These are phyloP conservation scores for Fabriciana adippe DNA, from an alignment of 2,888 invertebrate species.

Conservation along the genomic window DNA sequence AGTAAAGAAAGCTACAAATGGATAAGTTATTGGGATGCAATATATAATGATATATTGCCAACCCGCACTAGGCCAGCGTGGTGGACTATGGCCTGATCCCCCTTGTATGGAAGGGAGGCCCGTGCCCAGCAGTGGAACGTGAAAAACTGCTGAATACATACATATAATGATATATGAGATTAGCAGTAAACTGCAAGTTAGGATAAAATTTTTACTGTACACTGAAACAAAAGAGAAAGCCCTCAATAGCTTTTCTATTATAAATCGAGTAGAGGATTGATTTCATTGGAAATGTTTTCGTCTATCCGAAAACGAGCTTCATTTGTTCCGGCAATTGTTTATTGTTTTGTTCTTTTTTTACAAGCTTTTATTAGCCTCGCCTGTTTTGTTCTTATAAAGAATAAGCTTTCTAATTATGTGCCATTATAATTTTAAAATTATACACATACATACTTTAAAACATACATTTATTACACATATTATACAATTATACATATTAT, in stretches of 20 bases:
- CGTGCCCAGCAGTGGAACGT: too few relatives aligned
- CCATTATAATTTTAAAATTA: too few relatives aligned
- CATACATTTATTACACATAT: too few relatives aligned
- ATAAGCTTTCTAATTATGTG: too few relatives aligned
- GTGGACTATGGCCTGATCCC: too few relatives aligned
- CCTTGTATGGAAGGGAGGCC: too few relatives aligned
- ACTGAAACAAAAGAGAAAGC: neutral
- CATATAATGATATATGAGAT: neutral
- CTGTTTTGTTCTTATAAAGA: neutral
- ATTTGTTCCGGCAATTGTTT: slow-evolving; percentile 15
- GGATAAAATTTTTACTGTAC: neutral
- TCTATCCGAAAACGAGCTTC: slow-evolving; percentile 24
- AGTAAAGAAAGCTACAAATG: neutral
- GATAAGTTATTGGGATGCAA: neutral
- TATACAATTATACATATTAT: too few relatives aligned
- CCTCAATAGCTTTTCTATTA: slow-evolving; percentile 15
- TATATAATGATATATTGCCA: neutral
- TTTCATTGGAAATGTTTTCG: slow-evolving; percentile 23
- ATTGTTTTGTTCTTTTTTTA: neutral
- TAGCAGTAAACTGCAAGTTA: neutral
- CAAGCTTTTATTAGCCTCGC: neutral
- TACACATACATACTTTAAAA: too few relatives aligned
- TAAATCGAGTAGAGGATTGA: slow-evolving; percentile 16
- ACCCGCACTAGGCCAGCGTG: too few relatives aligned
- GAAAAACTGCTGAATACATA: too few relatives aligned